These are phyloP conservation scores for Lepidochrysops patricia DNA, from an alignment of 2,888 invertebrate species.

Conservation along the genomic window DNA sequence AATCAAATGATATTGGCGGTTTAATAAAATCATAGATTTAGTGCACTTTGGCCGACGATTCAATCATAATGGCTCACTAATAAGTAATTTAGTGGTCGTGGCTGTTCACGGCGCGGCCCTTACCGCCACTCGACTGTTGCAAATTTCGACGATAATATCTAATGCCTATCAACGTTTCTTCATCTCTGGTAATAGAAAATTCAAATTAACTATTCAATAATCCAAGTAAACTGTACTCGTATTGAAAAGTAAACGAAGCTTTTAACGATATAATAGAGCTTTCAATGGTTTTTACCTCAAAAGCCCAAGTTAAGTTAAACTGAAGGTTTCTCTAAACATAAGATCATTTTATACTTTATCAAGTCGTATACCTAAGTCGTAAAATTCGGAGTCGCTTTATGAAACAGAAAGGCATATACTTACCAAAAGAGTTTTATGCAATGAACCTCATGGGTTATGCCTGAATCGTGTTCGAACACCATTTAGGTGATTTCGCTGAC, in stretches of 20 bases:
- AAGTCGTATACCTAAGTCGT: no score
- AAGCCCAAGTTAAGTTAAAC: no score
- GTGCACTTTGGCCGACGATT: background rate
- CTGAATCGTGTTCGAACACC: constrained; percentile 26
- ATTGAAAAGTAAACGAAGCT: no score
- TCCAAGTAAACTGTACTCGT: background rate
- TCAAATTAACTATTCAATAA: background rate
- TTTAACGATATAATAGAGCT: no score
- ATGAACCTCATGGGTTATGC: constrained; percentile 22
- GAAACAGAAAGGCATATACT: no score
- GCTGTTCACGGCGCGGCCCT: background rate
- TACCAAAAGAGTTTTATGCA: no score
- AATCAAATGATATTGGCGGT: background rate
- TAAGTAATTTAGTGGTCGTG: constrained; percentile 9
- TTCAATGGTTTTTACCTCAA: no score
- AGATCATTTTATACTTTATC: no score
- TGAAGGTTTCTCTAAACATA: no score
- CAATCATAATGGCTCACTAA: background rate
- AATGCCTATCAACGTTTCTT: background rate
- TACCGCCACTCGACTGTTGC: background rate
- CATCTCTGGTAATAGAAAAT: background rate
- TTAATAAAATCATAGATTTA: background rate
- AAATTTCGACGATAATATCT: background rate
- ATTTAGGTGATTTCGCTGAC: constrained; percentile 30
- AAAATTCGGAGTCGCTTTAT: no score